A percentile compares a stretch with the other conserved stretches of the same genome.
These are phyloP conservation scores for Kuschelorhynchus macadamiae DNA, from an alignment of 2,888 invertebrate genomes.

Conservation along the genomic window DNA sequence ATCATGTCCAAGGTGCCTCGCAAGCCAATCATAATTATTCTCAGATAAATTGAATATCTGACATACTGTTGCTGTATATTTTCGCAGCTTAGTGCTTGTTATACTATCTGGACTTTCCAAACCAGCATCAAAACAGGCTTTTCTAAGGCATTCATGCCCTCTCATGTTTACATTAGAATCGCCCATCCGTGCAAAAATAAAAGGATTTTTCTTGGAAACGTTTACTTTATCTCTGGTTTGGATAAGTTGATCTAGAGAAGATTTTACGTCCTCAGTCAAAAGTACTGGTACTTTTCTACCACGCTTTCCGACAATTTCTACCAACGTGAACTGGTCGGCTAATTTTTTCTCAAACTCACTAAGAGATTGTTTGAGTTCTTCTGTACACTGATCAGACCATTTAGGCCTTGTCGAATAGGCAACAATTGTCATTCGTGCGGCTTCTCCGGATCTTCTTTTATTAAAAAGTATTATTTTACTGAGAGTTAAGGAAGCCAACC, in stretches of 20 bases:
- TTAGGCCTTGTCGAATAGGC: slow-evolving; percentile 42
- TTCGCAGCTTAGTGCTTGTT: no score
- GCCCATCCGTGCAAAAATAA: no score
- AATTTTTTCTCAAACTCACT: slow-evolving; percentile 48
- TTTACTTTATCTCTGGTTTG: slow-evolving; percentile 19
- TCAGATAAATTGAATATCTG: no score
- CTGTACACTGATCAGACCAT: slow-evolving; percentile 45
- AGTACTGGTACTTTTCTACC: slow-evolving; percentile 50
- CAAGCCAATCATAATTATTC: no score
- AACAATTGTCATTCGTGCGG: slow-evolving; percentile 45
- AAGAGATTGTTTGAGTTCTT: slow-evolving; percentile 45
- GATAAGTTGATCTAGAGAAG: slow-evolving; percentile 39
- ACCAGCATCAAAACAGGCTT: no score
- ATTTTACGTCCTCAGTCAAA: slow-evolving; percentile 42
- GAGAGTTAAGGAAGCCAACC: slow-evolving; percentile 11
- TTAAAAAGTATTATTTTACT: slow-evolving; percentile 52
- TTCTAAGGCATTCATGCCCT: no score
- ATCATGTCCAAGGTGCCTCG: no score
- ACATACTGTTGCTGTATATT: no score
- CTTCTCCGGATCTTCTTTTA: slow-evolving; percentile 52
- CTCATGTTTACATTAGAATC: no score
- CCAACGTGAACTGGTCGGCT: slow-evolving; percentile 38
- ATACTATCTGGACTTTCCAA: no score
- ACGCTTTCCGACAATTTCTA: slow-evolving; percentile 46
- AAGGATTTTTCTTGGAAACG: slow-evolving; percentile 34